phyloP scores from a whole-genome alignment of 1,140 invertebrate species.

The Drosophila elegans region DNA sequence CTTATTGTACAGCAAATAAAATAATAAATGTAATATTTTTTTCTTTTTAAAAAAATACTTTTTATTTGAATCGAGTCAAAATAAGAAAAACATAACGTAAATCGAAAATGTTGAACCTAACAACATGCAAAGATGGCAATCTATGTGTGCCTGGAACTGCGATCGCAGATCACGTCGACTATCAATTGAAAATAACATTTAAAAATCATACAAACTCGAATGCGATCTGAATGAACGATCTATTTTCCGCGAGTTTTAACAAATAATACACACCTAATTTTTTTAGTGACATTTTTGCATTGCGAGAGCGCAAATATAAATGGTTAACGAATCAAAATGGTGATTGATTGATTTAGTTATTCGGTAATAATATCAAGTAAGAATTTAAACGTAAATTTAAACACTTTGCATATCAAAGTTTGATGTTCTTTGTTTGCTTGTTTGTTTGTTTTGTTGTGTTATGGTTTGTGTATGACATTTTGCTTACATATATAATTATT shows the following conservation, averaged over 20 bases:
- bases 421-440: constrained; percentile 38
- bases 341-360: constrained; percentile 49
- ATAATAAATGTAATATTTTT: constrained; percentile 23
- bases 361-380: constrained; percentile 67
- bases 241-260: constrained; percentile 14
- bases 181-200: constrained; percentile 46
- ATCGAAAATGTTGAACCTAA: constrained; percentile 55
- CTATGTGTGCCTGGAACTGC: constrained; percentile 31
- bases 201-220: constrained; percentile 8
- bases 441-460: constrained; percentile 31
- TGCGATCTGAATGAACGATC: constrained; percentile 1
- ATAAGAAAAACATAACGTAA: constrained; percentile 56
- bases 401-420: constrained; percentile 42
- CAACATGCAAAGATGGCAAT: constrained; percentile 72
- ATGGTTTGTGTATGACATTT: constrained; percentile 38
- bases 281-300: constrained; percentile 18
- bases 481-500: constrained; percentile 63
- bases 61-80: constrained; percentile 47
- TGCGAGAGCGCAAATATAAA: constrained; percentile 22
- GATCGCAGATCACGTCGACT: constrained; percentile 19
- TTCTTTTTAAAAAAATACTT: constrained; percentile 29
- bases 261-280: constrained; percentile 34
- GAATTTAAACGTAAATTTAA: constrained; percentile 60
- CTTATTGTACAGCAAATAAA: constrained; percentile 40
- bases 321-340: constrained; percentile 52